Conservation (phyloP, 2,888 invertebrate species). For the Ennomos quercinarius region DNA sequence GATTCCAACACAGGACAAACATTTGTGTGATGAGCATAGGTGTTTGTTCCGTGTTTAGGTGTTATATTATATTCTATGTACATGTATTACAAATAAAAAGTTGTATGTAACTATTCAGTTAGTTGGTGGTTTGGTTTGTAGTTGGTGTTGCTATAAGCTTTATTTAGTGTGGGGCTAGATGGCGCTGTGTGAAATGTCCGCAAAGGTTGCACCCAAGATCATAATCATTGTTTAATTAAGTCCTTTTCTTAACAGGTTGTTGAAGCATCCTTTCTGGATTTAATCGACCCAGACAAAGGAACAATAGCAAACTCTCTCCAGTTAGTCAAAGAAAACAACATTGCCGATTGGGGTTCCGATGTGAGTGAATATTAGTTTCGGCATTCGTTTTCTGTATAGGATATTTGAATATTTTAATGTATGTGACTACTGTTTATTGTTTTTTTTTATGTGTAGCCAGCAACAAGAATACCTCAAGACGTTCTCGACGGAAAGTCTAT, state of each 20-base stretch:
- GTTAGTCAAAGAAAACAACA: slow-evolving; percentile 89
- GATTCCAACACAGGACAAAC: too few relatives aligned
- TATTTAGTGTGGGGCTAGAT: too few relatives aligned
- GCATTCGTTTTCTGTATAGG: too few relatives aligned
- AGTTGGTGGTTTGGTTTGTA: too few relatives aligned
- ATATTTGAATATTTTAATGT: too few relatives aligned
- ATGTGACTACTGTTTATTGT: slow-evolving; percentile 1
- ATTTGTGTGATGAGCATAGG: too few relatives aligned
- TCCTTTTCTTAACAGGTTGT: slow-evolving; percentile 83
- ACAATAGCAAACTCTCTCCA: slow-evolving; percentile 86
- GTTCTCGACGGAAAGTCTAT: slow-evolving; percentile 84
- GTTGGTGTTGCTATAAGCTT: too few relatives aligned
- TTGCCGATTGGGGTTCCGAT: slow-evolving; percentile 94
- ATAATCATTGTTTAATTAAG: too few relatives aligned
- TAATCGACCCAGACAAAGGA: slow-evolving; percentile 85
- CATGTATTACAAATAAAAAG: background rate
- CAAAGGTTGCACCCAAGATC: too few relatives aligned
- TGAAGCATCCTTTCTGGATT: slow-evolving; percentile 90
- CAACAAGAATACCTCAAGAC: slow-evolving; percentile 80
- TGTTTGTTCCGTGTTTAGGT: too few relatives aligned
- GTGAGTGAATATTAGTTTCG: slow-evolving; percentile 73
- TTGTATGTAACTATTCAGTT: background rate
- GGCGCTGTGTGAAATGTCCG: too few relatives aligned
- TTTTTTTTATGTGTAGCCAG: slow-evolving; percentile 61
- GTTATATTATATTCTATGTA: too few relatives aligned